These are phyloP conservation scores for Drosophila crucigera DNA, from an alignment of 2,888 invertebrate genomes.

Conservation along the genomic window DNA sequence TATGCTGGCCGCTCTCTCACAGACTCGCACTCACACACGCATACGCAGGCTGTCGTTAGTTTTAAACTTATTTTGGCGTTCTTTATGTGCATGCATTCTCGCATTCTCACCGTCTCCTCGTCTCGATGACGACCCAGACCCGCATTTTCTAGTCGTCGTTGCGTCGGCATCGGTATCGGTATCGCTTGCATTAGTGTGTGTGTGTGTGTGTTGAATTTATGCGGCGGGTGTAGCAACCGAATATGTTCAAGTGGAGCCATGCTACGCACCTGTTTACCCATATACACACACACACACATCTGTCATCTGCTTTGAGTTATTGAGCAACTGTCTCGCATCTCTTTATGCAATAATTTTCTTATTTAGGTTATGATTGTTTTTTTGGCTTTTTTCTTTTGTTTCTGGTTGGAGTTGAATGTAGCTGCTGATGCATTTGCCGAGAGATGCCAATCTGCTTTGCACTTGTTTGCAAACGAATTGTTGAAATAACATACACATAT, in stretches of 20 bases:
- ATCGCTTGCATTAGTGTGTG: conserved; percentile 26
- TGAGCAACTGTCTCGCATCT: conserved; percentile 2
- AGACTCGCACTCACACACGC: conserved; percentile 18
- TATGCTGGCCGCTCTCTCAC: conserved; percentile 46
- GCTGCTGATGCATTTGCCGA: conserved; percentile 12
- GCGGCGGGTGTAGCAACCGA: conserved; percentile 37
- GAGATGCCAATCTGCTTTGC: conserved; percentile 32
- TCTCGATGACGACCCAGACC: conserved; percentile 78
- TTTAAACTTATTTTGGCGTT: conserved; percentile 80
- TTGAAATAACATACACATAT: conserved; percentile 50
- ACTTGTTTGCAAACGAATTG: conserved; percentile 65
- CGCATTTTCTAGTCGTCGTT: conserved; percentile 68
- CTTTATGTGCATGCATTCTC: conserved; percentile 76
- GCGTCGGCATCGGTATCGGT: conserved; percentile 44
- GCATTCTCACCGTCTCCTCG: conserved; percentile 59
- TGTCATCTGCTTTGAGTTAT: conserved; percentile 3
- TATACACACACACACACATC: conserved; percentile 18
- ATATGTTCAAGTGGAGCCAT: conserved; percentile 58
- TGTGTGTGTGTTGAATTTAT: conserved; percentile 43
- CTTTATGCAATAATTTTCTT: conserved; percentile 36
- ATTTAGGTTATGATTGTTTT: conserved; percentile 50
- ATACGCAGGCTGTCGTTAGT: conserved; percentile 61
- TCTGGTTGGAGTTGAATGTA: conserved; percentile 5
- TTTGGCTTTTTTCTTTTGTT: conserved; percentile 16
- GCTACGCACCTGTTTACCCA: conserved; percentile 44